Conservation (phyloP, 2,113 vertebrate genomes). For the Eulemur macaco region DNA sequence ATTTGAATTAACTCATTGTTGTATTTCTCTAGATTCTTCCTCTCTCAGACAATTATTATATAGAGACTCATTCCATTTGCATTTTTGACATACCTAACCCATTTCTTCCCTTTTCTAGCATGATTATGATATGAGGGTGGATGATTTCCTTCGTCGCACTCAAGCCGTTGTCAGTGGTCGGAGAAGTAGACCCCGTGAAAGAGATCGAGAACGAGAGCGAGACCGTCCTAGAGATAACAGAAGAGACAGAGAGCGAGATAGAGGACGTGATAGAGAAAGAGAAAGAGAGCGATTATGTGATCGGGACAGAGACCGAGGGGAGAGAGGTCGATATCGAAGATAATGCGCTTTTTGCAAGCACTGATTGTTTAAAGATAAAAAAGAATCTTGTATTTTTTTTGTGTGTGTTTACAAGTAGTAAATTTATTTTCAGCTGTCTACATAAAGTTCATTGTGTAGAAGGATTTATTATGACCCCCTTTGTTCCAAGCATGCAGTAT, state of each 20-base stretch:
- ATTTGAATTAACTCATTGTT: not conserved
- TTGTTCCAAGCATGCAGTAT: constrained; percentile 89
- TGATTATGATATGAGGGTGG: constrained; percentile 99
- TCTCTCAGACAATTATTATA: not conserved
- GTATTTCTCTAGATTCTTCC: not conserved
- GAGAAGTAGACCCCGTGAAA: constrained; percentile 92
- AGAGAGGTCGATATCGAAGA: constrained; percentile 94
- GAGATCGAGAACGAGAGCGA: constrained; percentile 93
- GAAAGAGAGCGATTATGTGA: constrained; percentile 90
- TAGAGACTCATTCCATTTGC: not conserved
- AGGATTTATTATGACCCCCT: constrained; percentile 85
- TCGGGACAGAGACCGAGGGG: constrained; percentile 92
- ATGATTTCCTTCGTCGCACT: constrained; percentile 97
- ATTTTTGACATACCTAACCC: not conserved
- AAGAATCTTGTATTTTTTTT: constrained; percentile 84
- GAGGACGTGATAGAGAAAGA: constrained; percentile 92
- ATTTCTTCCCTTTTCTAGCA: constrained; percentile 87
- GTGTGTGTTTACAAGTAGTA: constrained; percentile 90
- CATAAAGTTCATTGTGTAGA: constrained; percentile 88
- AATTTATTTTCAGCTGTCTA: constrained; percentile 88
- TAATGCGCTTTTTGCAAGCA: constrained; percentile 84
- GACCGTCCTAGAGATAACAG: constrained; percentile 90
- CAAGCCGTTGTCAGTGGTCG: constrained; percentile 97
- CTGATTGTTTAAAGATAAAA: constrained; percentile 77
- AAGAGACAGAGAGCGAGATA: constrained; percentile 90